Evolutionary conservation across 2,888 invertebrate genomes (phyloP).

Genomic region (Lissocephala sabroskyi): DNA sequence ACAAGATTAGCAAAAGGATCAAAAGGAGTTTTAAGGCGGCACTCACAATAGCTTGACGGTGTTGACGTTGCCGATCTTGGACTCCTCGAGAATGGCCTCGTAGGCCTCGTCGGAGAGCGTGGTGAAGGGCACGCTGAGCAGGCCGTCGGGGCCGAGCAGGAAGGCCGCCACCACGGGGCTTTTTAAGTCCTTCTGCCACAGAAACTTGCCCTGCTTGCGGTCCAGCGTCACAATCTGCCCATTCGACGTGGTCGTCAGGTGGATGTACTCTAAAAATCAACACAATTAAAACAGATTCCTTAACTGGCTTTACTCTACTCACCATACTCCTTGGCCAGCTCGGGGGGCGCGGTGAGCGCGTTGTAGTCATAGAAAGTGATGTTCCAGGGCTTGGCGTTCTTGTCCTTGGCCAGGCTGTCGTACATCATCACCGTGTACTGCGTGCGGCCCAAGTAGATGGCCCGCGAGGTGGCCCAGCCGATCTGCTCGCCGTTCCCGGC

Average conservation of each 20-base stretch:
- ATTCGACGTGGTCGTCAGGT: constrained; percentile 91
- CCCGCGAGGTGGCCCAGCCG: constrained; percentile 71
- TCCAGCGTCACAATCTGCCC: constrained; percentile 90
- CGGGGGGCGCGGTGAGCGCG: constrained; percentile 84
- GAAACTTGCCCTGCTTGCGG: constrained; percentile 82
- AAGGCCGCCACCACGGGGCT: constrained; percentile 95
- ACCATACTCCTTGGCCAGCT: constrained; percentile 87
- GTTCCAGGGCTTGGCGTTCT: constrained; percentile 88
- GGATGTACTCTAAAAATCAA: constrained; percentile 80
- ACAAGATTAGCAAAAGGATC: no score
- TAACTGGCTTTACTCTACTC: constrained; percentile 44
- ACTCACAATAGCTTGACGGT: constrained; percentile 78
- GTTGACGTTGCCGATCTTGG: constrained; percentile 76
- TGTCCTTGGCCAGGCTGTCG: constrained; percentile 80
- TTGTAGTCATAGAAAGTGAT: constrained; percentile 97
- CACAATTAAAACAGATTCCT: background rate
- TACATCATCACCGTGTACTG: constrained; percentile 97
- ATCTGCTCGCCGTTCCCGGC: constrained; percentile 58
- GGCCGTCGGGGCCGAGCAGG: constrained; percentile 81
- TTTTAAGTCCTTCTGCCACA: constrained; percentile 90
- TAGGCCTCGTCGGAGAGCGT: constrained; percentile 91
- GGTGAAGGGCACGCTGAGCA: constrained; percentile 89
- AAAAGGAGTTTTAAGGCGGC: background rate
- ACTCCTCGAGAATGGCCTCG: constrained; percentile 78
- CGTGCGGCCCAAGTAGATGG: constrained; percentile 77